Evolutionary conservation across 2,888 invertebrate species (phyloP).

Genomic region (Drosophila koepferae): DNA sequence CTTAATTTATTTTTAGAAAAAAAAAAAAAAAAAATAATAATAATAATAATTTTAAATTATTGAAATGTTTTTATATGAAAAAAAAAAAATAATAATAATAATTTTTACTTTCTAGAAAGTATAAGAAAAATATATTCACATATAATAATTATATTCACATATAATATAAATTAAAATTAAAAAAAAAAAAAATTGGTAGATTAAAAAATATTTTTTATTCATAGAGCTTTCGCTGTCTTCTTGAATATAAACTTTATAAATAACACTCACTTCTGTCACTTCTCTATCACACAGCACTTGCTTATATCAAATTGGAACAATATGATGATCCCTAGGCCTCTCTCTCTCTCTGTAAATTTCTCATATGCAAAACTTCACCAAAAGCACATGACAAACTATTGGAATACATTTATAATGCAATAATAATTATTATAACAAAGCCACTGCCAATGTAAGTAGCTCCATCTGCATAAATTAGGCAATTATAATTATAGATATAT

Average conservation of each 20-base stretch:
- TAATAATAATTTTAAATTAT: too few species aligned
- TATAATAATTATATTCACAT: too few species aligned
- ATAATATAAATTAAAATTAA: too few species aligned
- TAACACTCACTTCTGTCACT: conserved; percentile 53
- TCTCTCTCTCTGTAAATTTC: conserved; percentile 34
- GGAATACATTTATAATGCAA: conserved; percentile 42
- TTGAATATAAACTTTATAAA: conserved; percentile 15
- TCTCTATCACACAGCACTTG: conserved; percentile 79
- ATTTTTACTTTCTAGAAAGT: too few species aligned
- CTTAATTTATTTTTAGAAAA: too few species aligned
- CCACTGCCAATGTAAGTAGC: conserved; percentile 68
- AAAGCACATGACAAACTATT: conserved; percentile 52
- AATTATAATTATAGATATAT: not conserved
- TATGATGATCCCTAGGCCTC: conserved; percentile 77
- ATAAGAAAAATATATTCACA: too few species aligned
- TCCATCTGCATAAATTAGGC: not conserved
- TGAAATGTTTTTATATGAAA: too few species aligned
- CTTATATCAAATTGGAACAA: conserved; percentile 84
- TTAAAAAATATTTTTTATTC: too few species aligned
- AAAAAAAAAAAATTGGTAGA: too few species aligned
- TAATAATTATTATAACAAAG: conserved; percentile 20
- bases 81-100: too few species aligned
- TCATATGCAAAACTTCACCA: conserved; percentile 45
- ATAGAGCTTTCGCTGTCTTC: conserved; percentile 3
- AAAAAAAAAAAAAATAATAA: too few species aligned